These are phyloP conservation scores for Neostethus bicornis DNA, from an alignment of 2,797 vertebrate species.

Conservation along the genomic window DNA sequence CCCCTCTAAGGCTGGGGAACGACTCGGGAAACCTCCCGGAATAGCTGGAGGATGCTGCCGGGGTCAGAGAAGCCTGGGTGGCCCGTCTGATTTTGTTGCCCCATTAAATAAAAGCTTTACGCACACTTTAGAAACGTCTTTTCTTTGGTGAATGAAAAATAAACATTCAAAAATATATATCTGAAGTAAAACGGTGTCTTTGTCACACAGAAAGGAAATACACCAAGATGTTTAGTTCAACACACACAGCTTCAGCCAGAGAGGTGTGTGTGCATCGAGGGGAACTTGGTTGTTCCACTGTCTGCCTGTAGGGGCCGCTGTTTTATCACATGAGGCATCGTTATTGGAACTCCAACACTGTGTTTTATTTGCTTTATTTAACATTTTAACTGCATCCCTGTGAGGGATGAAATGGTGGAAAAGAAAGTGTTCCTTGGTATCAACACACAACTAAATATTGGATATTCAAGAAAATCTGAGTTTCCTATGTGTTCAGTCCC, in stretches of 20 bases:
- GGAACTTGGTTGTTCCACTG: constrained; percentile 1
- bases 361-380: constrained; percentile 41
- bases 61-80: too few relatives aligned
- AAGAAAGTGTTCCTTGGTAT: constrained; percentile 1
- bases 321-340: constrained; percentile 74
- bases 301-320: constrained; percentile 81
- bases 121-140: too few relatives aligned
- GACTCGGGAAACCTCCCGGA: too few relatives aligned
- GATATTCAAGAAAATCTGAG: constrained; percentile 8
- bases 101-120: too few relatives aligned
- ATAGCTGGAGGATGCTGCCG: too few relatives aligned
- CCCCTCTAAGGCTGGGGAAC: too few relatives aligned
- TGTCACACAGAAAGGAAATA: neutral
- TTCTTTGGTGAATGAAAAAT: too few relatives aligned
- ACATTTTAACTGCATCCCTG: constrained; percentile 10
- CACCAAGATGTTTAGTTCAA: constrained; percentile 3
- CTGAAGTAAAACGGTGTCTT: neutral
- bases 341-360: constrained; percentile 8
- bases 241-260: constrained; percentile 16
- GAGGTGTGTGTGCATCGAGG: constrained; percentile 5
- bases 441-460: constrained; percentile 1
- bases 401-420: constrained; percentile 3
- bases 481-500: constrained; percentile 18
- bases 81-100: too few relatives aligned
- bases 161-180: neutral